Conservation (phyloP, 2,888 invertebrate genomes). For the Parelbella ahira region DNA sequence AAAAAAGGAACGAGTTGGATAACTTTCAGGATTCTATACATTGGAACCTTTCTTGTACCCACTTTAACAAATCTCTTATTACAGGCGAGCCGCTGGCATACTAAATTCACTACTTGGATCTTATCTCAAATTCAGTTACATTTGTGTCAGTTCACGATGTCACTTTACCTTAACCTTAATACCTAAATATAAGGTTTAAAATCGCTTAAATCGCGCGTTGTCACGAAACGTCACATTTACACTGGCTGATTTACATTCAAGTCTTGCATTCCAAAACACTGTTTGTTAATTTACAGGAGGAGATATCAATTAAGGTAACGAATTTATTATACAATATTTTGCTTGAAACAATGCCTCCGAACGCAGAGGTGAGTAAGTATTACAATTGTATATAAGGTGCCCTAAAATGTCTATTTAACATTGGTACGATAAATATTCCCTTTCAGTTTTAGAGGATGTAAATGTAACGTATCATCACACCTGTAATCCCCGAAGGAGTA, state of each 20-base stretch:
- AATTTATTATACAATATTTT: conserved; percentile 7
- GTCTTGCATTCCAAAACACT: conserved; percentile 8
- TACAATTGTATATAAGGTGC: no score
- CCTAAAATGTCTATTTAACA: conserved; percentile 19
- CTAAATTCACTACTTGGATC: conserved; percentile 2
- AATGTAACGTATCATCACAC: no score
- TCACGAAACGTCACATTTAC: not conserved
- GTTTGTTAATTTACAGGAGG: conserved; percentile 18
- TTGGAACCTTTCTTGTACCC: conserved; percentile 3
- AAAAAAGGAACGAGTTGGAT: not conserved
- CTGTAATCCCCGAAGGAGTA: no score
- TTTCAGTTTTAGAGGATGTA: no score
- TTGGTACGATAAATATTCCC: no score
- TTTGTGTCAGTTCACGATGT: not conserved
- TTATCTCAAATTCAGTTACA: conserved; percentile 11
- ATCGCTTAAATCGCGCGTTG: not conserved
- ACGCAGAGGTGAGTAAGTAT: no score
- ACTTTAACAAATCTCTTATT: conserved; percentile 14
- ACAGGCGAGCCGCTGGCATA: conserved; percentile 7
- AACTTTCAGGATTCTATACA: conserved; percentile 2
- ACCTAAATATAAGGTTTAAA: conserved; percentile 1
- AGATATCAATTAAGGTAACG: conserved; percentile 19
- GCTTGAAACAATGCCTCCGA: conserved; percentile 1
- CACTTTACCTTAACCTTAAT: not conserved
- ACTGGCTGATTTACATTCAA: conserved; percentile 16